Percentiles rank a stretch among this genome's conserved stretches.
Conservation (phyloP, 1,140 invertebrate species). For the honey bee (Apis mellifera) region DNA sequence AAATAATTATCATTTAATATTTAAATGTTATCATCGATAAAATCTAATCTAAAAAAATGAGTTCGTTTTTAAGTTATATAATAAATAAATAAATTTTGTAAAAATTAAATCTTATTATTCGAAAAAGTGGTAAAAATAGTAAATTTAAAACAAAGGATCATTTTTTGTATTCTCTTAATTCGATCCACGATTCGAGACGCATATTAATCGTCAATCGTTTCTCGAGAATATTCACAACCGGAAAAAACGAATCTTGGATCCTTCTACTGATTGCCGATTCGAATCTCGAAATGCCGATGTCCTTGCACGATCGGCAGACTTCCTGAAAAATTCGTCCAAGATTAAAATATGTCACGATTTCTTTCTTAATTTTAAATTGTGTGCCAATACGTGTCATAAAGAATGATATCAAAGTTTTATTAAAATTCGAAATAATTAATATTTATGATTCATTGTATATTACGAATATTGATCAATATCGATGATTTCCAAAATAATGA, state of each 20-base stretch:
- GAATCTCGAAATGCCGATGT: neutral
- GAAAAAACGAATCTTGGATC: slow-evolving; percentile 3
- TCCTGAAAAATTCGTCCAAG: slow-evolving; percentile 1
- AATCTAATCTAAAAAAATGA: neutral
- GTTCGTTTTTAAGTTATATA: too few relatives aligned
- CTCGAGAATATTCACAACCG: neutral
- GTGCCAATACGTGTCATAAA: too few relatives aligned
- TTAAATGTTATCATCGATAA: neutral
- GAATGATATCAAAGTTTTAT: too few relatives aligned
- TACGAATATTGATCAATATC: too few relatives aligned
- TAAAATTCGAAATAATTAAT: too few relatives aligned
- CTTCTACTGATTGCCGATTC: slow-evolving; percentile 14
- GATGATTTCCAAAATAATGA: too few relatives aligned
- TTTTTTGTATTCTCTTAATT: slow-evolving; percentile 20
- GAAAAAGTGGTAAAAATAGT: too few relatives aligned
- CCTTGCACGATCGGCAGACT: slow-evolving; percentile 6
- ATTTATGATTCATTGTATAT: too few relatives aligned
- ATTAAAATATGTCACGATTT: slow-evolving; percentile 3
- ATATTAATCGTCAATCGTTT: slow-evolving; percentile 20
- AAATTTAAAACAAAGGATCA: neutral
- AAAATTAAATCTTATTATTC: neutral
- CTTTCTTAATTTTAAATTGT: too few relatives aligned
- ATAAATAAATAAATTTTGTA: too few relatives aligned
- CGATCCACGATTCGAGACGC: neutral
- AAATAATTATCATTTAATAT: too few relatives aligned